These are phyloP conservation scores for Thalpophila matura DNA, from an alignment of 2,888 invertebrate genomes.

Conservation along the genomic window DNA sequence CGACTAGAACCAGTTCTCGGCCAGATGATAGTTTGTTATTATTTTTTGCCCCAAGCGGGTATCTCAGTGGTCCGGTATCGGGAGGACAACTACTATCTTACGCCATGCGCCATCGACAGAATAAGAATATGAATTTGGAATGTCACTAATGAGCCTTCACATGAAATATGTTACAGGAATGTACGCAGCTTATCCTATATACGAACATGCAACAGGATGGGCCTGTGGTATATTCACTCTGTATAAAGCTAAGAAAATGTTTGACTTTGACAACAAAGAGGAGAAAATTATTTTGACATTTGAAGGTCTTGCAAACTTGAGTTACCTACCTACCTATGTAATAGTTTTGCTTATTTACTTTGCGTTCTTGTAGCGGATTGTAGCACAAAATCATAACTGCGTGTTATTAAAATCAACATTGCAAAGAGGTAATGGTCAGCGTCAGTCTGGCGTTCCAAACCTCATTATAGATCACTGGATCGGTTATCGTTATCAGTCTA, in stretches of 20 bases:
- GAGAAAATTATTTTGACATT: slow-evolving; percentile 36
- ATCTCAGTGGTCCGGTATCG: slow-evolving; percentile 68
- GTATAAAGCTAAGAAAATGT: slow-evolving; percentile 24
- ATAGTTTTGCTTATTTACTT: slow-evolving; percentile 28
- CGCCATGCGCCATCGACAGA: slow-evolving; percentile 60
- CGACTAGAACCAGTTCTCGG: slow-evolving; percentile 82
- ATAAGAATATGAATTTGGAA: slow-evolving; percentile 47
- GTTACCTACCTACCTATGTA: no score
- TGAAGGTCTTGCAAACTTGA: slow-evolving; percentile 6
- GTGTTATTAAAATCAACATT: slow-evolving; percentile 12
- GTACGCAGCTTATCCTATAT: slow-evolving; percentile 18
- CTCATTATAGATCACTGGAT: neutral
- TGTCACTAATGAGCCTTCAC: slow-evolving; percentile 34
- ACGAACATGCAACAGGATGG: slow-evolving; percentile 4
- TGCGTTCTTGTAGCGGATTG: neutral
- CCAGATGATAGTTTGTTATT: slow-evolving; percentile 87
- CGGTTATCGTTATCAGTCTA: neutral
- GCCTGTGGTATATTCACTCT: slow-evolving; percentile 3
- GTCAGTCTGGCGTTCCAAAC: neutral
- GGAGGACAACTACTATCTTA: slow-evolving; percentile 67
- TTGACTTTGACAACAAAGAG: slow-evolving; percentile 26
- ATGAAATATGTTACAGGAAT: slow-evolving; percentile 30
- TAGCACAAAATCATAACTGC: neutral
- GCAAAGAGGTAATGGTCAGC: neutral
- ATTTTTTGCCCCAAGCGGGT: slow-evolving; percentile 78